Evolutionary conservation across 1,140 invertebrate species (phyloP), one percentile per base, ranked within the genome.

Genomic region (Telenomus remus): DNA sequence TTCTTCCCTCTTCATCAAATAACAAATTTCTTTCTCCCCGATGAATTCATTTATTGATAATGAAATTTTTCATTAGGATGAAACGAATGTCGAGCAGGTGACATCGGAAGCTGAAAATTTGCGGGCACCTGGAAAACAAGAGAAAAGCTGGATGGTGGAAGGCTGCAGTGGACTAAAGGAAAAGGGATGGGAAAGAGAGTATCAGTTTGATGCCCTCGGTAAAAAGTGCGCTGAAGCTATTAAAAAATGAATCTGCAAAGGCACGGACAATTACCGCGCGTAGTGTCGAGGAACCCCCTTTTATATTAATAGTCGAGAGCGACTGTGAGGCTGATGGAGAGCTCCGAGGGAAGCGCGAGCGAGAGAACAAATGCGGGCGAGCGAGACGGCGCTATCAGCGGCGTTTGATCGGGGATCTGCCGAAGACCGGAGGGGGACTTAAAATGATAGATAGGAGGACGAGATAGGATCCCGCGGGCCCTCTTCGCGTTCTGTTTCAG

Each of bases 271-370:
- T 85, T 86, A 85, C 85, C 81, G 80, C 79, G 81, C 80, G 78
- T 81, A 87, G 86, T 86, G 85, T 84, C 84, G 86, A 86, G 85
- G 86, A 86, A 87, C 84, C 85, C 84, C 80, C 79, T 86, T 86
- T 86, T 86, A 86, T 87, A 86, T 88, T 88, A 88, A 88, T 87
- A 87, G 86, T 86, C 83, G 79, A 85, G 19, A 27, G 76, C 81
- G 78, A 82, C 75, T 82, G 81, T 79, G 81, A 68, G 63, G 77
- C 73, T 79, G 83, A 82, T 77, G 81, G 79, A 76, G 79, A 75
- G 66, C 77, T 65, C 56, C 72, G 75, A 75, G 76, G 74, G 76
- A 80, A 76, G 76, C 72, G 66, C 59, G 76, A 80, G 80, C 60
- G 79, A 79, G 78, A 60, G 47, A 44, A 44, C 37, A 48, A 50